Base-by-base conservation (phyloP, 2,113 vertebrate species). In the Lophius piscatorius region DNA sequence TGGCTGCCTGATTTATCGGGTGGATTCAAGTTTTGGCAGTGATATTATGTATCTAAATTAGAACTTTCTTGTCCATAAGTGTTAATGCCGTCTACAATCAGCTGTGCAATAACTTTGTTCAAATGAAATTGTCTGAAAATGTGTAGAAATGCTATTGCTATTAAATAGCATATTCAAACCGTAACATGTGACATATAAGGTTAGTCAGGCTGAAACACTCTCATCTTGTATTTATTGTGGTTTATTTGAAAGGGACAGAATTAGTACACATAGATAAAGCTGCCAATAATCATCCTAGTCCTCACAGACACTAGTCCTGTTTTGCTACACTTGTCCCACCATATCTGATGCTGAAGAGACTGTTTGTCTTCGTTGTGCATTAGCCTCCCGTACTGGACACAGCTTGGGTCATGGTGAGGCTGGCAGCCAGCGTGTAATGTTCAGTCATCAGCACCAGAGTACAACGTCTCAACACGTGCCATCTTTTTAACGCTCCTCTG, bases 401-500 rank as follows among this genome's bases (percentile, higher is more conserved):
- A 20, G 29, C 59, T 62, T 24, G 46, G 45, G 52, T 65, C 29
- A 35, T 13, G 22, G 29, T 38, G 7, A 36, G 45, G 8, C 18
- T 38, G 18, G 44, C 34, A 41, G 38, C 18, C 44, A 1, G 1
- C 35, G 26, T n/a, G 23, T 51, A 34, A 66, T 47, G 69, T 54
- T 78, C 45, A 73, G 8, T 78, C 40, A 57, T 78, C 52, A 50
- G 60, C 46, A 9, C 6, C 34, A 1, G 23, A 13, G 21, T 29
- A 11, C 21, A 64, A 13, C n/a, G 13, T 33, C 52, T 34, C 26
- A 44, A 63, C 67, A 66, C 39, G 31, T 45, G 63, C 11, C 51
- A 34, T 54, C 40, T 52, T 55, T 58, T 66, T 31, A 47, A 63
- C 17, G 60, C 76, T 57, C 34, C 6, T 12, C 47, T 47, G 63